Evolutionary conservation across 1,140 invertebrate genomes (phyloP).

Genomic region (Sweltsa coloradensis): DNA sequence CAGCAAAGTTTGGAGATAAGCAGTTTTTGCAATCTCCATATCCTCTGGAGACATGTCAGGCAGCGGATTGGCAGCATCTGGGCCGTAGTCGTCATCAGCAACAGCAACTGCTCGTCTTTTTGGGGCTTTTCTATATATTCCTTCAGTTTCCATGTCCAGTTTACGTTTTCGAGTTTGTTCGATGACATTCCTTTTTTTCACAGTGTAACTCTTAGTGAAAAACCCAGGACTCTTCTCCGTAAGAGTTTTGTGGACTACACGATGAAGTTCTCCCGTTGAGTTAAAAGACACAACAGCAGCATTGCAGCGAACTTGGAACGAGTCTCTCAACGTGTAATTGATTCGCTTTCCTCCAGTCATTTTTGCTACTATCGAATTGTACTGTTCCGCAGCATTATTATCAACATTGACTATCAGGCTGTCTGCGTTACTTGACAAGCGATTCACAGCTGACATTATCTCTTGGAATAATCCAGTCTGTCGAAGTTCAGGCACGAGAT

Average conservation of each 20-base stretch:
- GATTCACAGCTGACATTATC: neutral
- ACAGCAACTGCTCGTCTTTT: neutral
- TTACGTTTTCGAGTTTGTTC: neutral
- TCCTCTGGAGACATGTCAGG: too few relatives aligned
- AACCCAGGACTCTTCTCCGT: neutral
- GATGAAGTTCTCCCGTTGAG: slow-evolving; percentile 10
- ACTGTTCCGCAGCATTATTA: slow-evolving; percentile 29
- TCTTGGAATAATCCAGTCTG: neutral
- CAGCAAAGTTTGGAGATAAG: too few relatives aligned
- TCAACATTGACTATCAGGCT: slow-evolving; percentile 26
- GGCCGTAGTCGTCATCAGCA: too few relatives aligned
- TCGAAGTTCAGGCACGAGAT: slow-evolving; percentile 17
- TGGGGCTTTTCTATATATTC: neutral
- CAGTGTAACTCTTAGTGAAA: neutral
- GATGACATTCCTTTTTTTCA: slow-evolving; percentile 3
- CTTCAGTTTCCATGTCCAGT: neutral
- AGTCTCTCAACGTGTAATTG: slow-evolving; percentile 20
- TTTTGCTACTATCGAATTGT: slow-evolving; percentile 25
- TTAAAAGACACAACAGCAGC: slow-evolving; percentile 23
- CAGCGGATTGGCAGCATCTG: too few relatives aligned
- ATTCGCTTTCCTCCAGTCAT: slow-evolving; percentile 27
- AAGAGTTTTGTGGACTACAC: neutral
- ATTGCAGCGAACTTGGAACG: slow-evolving; percentile 22
- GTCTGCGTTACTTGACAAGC: slow-evolving; percentile 9
- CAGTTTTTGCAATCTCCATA: too few relatives aligned